A percentile compares a stretch with the other conserved stretches of the same genome.
Evolutionary conservation across 2,888 invertebrate species (phyloP).

Genomic region (Cataglyphis albicans): DNA sequence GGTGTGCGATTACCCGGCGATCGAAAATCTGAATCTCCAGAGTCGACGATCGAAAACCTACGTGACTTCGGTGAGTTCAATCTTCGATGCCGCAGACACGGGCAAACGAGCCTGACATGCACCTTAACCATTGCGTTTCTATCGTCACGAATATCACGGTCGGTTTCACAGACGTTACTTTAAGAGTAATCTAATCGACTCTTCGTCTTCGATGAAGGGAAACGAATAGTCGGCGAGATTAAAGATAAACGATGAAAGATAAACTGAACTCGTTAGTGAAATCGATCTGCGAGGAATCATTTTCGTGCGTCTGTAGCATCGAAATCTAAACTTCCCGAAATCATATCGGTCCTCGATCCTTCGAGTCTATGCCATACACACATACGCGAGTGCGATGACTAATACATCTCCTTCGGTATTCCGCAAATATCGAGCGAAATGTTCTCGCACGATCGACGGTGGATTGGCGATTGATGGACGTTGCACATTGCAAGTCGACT

Average conservation of each 20-base stretch:
- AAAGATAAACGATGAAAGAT: too few relatives aligned
- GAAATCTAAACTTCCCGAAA: constrained; percentile 20
- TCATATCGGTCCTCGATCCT: constrained; percentile 22
- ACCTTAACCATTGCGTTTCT: neutral
- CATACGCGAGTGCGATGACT: constrained; percentile 4
- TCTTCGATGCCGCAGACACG: constrained; percentile 2
- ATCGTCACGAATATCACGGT: neutral
- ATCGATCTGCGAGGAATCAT: neutral
- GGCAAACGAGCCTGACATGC: neutral
- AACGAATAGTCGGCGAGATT: neutral
- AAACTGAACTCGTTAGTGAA: neutral
- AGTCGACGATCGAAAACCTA: constrained; percentile 24
- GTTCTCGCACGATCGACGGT: neutral
- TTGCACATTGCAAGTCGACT: constrained; percentile 4
- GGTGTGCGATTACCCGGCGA: constrained; percentile 42
- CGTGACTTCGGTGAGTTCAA: constrained; percentile 32
- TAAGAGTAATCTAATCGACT: neutral
- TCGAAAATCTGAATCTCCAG: neutral
- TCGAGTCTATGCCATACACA: neutral
- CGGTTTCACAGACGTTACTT: neutral
- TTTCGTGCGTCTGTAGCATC: neutral
- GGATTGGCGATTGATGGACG: neutral
- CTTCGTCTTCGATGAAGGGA: neutral
- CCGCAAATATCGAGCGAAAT: neutral
- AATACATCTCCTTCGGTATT: neutral